Conservation (phyloP, 2,888 invertebrate genomes). For the Agrochola lychnidis region DNA sequence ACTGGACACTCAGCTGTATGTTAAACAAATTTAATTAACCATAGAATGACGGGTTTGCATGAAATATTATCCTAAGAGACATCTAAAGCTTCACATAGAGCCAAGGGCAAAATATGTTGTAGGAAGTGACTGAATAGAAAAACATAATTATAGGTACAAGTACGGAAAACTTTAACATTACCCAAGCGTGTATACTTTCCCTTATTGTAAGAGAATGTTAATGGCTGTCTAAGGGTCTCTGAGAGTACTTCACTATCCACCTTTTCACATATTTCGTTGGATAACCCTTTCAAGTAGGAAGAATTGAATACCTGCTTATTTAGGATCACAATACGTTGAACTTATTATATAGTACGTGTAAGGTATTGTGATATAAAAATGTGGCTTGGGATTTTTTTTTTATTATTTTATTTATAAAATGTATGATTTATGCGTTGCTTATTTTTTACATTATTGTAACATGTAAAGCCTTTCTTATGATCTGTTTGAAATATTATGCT, state of each 20-base stretch:
- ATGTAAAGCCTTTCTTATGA: not conserved
- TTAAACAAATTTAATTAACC: slow-evolving; percentile 9
- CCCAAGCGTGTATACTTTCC: slow-evolving; percentile 12
- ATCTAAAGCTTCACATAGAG: not conserved
- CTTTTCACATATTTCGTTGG: slow-evolving; percentile 54
- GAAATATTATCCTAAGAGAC: slow-evolving; percentile 11
- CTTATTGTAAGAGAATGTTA: slow-evolving; percentile 46
- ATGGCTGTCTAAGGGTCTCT: slow-evolving; percentile 46
- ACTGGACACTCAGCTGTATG: not conserved
- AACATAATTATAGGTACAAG: not conserved
- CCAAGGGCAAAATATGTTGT: not conserved
- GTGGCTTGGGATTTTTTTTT: slow-evolving; percentile 1
- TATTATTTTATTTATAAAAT: slow-evolving; percentile 7
- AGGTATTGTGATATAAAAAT: slow-evolving; percentile 33
- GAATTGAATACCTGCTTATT: slow-evolving; percentile 62
- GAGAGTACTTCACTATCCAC: slow-evolving; percentile 50
- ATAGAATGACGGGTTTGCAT: slow-evolving; percentile 2
- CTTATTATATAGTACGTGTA: slow-evolving; percentile 41
- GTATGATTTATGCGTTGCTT: not conserved
- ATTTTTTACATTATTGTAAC: not conserved
- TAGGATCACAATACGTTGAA: slow-evolving; percentile 48
- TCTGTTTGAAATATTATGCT: slow-evolving; percentile 9
- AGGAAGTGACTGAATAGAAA: slow-evolving; percentile 20
- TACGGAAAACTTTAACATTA: slow-evolving; percentile 18
- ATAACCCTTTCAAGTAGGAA: slow-evolving; percentile 57